Conservation (phyloP, 2,888 invertebrate species). For the Eucera pruinosa region DNA sequence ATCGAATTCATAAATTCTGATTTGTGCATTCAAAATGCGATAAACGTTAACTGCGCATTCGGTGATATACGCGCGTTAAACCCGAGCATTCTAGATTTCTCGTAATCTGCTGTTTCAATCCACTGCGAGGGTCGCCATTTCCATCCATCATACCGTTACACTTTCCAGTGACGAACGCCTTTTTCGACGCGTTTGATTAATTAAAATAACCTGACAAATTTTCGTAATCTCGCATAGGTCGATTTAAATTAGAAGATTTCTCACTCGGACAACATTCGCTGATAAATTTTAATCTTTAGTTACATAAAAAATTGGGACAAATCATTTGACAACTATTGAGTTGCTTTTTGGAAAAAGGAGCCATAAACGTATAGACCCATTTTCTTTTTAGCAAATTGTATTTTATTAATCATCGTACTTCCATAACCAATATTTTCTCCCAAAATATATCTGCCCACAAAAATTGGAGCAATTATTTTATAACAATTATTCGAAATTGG, state of each 20-base stretch:
- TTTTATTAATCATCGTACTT: too few species aligned
- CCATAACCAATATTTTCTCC: too few species aligned
- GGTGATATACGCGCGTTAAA: conserved; percentile 42
- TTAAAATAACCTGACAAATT: not conserved
- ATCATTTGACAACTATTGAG: too few species aligned
- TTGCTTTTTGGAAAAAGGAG: too few species aligned
- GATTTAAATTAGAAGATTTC: not conserved
- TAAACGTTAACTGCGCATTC: conserved; percentile 17
- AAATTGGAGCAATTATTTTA: too few species aligned
- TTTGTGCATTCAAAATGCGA: conserved; percentile 44
- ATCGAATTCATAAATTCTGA: conserved; percentile 51
- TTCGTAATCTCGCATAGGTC: not conserved
- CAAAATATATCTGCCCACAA: too few species aligned
- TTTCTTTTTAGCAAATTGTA: too few species aligned
- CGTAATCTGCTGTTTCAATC: conserved; percentile 25
- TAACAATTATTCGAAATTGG: too few species aligned
- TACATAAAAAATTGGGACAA: too few species aligned
- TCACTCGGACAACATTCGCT: not conserved
- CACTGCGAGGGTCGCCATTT: not conserved
- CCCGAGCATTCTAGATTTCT: conserved; percentile 33
- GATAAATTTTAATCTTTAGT: not conserved
- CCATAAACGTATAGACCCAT: too few species aligned
- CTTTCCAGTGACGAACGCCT: not conserved
- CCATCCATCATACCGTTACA: conserved; percentile 12
- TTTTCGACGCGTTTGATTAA: conserved; percentile 6